These are phyloP conservation scores for Thysanoteuthis rhombus DNA, from an alignment of 2,888 invertebrate genomes.

Conservation along the genomic window DNA sequence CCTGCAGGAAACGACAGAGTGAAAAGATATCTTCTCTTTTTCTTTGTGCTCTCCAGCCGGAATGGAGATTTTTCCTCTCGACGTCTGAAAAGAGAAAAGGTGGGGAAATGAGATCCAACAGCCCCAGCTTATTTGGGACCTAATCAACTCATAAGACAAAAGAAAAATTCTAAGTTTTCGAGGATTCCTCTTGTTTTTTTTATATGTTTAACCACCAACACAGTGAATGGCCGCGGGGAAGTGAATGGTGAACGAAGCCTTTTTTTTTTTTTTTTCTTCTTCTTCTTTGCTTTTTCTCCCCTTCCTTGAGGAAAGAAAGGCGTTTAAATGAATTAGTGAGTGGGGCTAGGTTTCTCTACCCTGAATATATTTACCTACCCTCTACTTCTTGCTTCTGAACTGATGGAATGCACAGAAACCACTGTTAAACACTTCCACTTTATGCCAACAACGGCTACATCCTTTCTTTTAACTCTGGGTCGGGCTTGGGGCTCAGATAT, in stretches of 20 bases:
- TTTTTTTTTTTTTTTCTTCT: neutral
- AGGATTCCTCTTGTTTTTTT: neutral
- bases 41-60: too few relatives aligned
- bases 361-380: neutral
- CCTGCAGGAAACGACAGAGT: too few relatives aligned
- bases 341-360: constrained; percentile 17
- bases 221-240: neutral
- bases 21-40: too few relatives aligned
- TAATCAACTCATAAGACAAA: too few relatives aligned
- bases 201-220: neutral
- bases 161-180: neutral
- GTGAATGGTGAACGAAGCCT: neutral
- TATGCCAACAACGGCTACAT: neutral
- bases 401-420: neutral
- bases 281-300: neutral
- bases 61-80: too few relatives aligned
- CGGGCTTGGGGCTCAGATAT: too few relatives aligned
- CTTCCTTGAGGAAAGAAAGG: neutral
- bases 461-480: neutral
- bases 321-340: neutral
- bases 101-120: neutral
- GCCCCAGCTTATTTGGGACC: neutral
- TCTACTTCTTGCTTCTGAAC: neutral
- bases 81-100: too few relatives aligned
- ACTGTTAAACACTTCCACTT: neutral